These are phyloP conservation scores for Phalacrocorax pelagicus DNA, from an alignment of 2,113 vertebrate species.

Conservation along the genomic window DNA sequence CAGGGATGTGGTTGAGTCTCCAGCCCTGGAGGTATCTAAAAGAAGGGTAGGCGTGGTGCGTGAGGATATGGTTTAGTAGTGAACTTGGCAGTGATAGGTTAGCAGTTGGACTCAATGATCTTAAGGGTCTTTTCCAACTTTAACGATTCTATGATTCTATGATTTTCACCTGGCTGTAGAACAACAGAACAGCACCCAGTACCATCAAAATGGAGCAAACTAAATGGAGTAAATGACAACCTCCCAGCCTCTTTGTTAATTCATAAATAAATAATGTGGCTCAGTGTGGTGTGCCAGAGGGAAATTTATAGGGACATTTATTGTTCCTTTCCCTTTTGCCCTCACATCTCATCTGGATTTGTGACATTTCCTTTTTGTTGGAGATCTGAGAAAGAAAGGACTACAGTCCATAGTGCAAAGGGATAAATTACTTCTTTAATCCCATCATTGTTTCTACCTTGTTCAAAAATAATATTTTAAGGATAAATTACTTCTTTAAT, in stretches of 20 bases:
- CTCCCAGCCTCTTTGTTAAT: background rate
- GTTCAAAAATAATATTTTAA: background rate
- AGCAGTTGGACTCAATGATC: too few relatives aligned
- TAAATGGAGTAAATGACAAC: background rate
- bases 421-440: background rate
- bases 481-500: background rate
- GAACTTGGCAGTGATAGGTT: too few relatives aligned
- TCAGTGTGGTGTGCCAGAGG: background rate
- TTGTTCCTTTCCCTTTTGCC: background rate
- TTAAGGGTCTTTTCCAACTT: too few relatives aligned
- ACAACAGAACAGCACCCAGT: background rate
- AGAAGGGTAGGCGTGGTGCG: too few relatives aligned
- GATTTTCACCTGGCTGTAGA: background rate
- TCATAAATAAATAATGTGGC: background rate
- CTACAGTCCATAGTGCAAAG: background rate
- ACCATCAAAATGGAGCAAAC: background rate
- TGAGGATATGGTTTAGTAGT: too few relatives aligned
- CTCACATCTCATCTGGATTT: background rate
- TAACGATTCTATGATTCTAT: too few relatives aligned
- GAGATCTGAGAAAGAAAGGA: background rate
- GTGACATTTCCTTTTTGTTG: background rate
- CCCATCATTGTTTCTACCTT: rapidly evolving
- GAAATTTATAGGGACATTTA: background rate
- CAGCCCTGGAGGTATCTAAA: too few relatives aligned
- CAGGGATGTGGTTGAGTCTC: too few relatives aligned